Evolutionary conservation across 2,888 invertebrate genomes (phyloP), one percentile per base, ranked within the genome.

Genomic region (Lottia gigantea): DNA sequence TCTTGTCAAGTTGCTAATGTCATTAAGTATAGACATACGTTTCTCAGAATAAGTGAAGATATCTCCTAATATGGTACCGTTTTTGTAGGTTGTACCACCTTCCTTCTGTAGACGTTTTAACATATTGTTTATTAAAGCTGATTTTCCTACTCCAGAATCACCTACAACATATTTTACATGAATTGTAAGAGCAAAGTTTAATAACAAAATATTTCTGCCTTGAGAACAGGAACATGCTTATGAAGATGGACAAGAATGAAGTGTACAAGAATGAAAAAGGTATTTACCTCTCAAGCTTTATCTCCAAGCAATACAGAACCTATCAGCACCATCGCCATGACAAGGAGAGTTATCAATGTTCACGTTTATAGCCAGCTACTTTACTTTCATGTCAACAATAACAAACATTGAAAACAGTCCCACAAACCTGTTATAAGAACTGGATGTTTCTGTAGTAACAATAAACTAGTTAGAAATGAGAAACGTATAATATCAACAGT

Each of bases 401-500:
- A n/a, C n/a, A n/a, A n/a, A n/a, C n/a, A 31, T 31, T 31, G 31
- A 31, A 0, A n/a, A 2, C 4, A 62, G n/a, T 19, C n/a, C 14
- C 16, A n/a, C 76, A 70, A 72, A 86, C 88, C 88, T 70, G 87
- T 85, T 3, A 88, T 78, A 7, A 88, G 83, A 19, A 88, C 88
- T 6, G 88, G 86, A 67, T 86, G 83, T 75, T 85, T 87, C 75
- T 83, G 83, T 25, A 85, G 73, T 64, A 88, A 71, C 12, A 88
- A 77, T 14, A 88, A 76, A 64, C 85, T 82, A 6, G 83, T 77
- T 46, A 88, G 79, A 78, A 88, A 88, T 3, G 86, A 84, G 77
- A 87, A 88, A n/a, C 88, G 74, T 14, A 88, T 82, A 47, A 87
- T 86, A 77, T 88, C 88, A 19, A 88, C 84, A 7, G 88, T 88